Evolutionary conservation across 2,797 vertebrate species (phyloP), one percentile per base, ranked within the genome.

Genomic region (Diceros bicornis): DNA sequence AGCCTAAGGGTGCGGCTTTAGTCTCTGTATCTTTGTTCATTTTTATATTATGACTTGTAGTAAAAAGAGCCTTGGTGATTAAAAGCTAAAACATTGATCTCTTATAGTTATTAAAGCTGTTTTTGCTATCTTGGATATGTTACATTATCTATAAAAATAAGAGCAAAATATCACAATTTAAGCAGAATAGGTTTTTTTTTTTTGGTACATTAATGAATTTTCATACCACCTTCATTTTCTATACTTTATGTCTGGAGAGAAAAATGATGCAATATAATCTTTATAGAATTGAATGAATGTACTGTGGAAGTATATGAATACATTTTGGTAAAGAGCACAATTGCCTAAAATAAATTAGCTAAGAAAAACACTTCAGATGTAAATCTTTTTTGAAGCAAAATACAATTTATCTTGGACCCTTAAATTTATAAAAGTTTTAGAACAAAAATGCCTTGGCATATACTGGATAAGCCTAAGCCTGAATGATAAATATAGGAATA

Each of bases 401-500:
- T 84, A 64, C 9, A 92, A 27, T 75, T 85, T 95, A 2, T 97
- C 25, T 96, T 89, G 72, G 55, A 96, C 89, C 89, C 89, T 74
- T 95, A 64, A 94, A 92, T 92, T 78, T 97, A 44, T 62, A 93
- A 87, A 97, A 68, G 32, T 71, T 93, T 90, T 91, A 74, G 74
- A 96, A 94, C 72, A 97, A 72, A 96, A 32, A 89, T 57, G 66
- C 92, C 81, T 92, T 97, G 44, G 50, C 83, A 71, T 93, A 27
- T 29, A 93, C 57, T 92, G 41, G 27, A 27, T 75, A 57, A 89
- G 62, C 64, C 79, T 75, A 57, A 89, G 62, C 68, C 79, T 57
- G 81, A 97, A 96, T 96, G 94, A 83, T 90, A 97, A 96, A 96
- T 96, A 55, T 0, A 83, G 89, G 34, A 69, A 91, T 84, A 97